Conservation (phyloP, 2,888 invertebrate genomes). For the Pachymerium ferrugineum region DNA sequence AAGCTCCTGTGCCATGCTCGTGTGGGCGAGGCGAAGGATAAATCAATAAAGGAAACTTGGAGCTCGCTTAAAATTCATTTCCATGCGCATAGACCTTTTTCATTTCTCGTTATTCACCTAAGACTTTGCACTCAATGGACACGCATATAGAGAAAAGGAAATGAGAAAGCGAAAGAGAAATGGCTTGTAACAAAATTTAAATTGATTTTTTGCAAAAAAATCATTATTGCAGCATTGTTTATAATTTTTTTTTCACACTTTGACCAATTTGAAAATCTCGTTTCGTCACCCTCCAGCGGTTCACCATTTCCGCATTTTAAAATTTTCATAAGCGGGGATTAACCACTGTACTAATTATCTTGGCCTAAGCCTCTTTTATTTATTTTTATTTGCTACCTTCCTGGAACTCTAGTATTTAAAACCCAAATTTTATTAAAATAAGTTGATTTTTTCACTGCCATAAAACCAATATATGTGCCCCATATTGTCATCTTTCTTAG, state of each 20-base stretch:
- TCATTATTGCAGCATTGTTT: background rate
- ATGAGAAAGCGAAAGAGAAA: conserved; percentile 21
- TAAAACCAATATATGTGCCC: background rate
- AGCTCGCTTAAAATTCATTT: conserved; percentile 30
- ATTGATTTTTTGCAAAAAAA: conserved; percentile 4
- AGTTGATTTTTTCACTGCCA: background rate
- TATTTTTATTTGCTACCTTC: too few relatives aligned
- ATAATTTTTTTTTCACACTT: too few relatives aligned
- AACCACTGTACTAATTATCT: background rate
- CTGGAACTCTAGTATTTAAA: too few relatives aligned
- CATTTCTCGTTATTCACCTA: conserved; percentile 27
- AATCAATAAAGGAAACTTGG: conserved; percentile 30
- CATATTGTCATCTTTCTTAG: background rate
- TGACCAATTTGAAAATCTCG: too few relatives aligned
- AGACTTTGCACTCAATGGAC: conserved; percentile 27
- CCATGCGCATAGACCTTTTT: conserved; percentile 27
- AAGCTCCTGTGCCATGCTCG: conserved; percentile 15
- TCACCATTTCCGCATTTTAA: background rate
- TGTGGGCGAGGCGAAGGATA: conserved; percentile 15
- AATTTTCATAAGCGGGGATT: background rate
- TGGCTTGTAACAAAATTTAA: conserved; percentile 23
- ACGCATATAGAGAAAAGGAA: conserved; percentile 27
- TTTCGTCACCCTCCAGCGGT: too few relatives aligned
- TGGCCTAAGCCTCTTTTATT: background rate
- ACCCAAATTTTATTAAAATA: too few relatives aligned